Evolutionary conservation across 2,797 vertebrate genomes (phyloP).

Genomic region (Mormyrops boulengeri): DNA sequence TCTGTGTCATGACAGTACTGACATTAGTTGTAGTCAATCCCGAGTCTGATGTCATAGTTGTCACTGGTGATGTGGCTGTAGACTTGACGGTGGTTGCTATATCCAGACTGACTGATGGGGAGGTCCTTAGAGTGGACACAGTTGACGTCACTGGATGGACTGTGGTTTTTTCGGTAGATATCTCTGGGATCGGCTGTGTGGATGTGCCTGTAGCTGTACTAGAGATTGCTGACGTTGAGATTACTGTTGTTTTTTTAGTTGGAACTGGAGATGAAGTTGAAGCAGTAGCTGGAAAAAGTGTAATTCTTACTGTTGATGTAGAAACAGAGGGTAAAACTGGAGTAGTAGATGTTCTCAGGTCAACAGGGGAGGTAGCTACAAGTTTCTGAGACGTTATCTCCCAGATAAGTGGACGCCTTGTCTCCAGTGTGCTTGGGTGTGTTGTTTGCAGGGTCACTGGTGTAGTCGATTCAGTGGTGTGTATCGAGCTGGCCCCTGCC

Average conservation of each 20-base stretch:
- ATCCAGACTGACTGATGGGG: conserved; percentile 41
- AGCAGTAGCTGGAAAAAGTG: conserved; percentile 24
- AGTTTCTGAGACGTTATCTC: conserved; percentile 40
- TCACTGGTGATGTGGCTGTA: conserved; percentile 19
- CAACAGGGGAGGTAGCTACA: conserved; percentile 24
- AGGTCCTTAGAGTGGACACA: conserved; percentile 37
- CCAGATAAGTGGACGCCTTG: conserved; percentile 26
- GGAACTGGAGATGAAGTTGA: conserved; percentile 36
- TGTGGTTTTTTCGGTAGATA: conserved; percentile 33
- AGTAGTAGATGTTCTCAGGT: conserved; percentile 35
- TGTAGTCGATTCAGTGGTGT: conserved; percentile 43
- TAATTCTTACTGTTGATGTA: conserved; percentile 26
- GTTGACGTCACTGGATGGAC: conserved; percentile 29
- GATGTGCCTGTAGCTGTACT: conserved; percentile 37
- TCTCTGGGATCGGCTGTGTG: conserved; percentile 34
- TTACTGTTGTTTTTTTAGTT: conserved; percentile 41
- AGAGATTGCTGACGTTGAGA: conserved; percentile 32
- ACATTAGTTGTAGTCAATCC: conserved; percentile 25
- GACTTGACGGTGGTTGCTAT: conserved; percentile 34
- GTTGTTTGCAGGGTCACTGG: conserved; percentile 40
- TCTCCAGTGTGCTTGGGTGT: conserved; percentile 31
- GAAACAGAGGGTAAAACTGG: conserved; percentile 25
- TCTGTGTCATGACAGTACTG: conserved; percentile 5
- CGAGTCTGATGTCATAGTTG: conserved; percentile 19
- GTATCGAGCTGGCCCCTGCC: conserved; percentile 32